Conservation (phyloP, 2,113 vertebrate genomes). For the Amazona vittata region DNA sequence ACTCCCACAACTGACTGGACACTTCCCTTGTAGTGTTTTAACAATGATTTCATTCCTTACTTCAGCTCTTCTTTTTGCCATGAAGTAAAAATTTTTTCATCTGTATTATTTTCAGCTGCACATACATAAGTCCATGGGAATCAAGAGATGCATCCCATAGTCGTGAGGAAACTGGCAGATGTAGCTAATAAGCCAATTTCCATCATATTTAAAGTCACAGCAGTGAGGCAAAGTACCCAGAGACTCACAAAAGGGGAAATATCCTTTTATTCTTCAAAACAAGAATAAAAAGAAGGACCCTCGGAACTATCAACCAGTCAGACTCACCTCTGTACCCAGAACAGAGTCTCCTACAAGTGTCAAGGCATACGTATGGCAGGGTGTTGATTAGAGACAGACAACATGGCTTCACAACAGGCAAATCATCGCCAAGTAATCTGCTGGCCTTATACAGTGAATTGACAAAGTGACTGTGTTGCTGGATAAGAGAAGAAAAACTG, state of each 20-base stretch:
- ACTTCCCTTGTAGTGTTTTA: not conserved
- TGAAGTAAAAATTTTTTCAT: not conserved
- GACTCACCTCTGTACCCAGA: not conserved
- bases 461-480: not conserved
- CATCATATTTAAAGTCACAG: not conserved
- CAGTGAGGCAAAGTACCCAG: not conserved
- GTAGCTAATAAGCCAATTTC: not conserved
- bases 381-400: not conserved
- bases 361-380: not conserved
- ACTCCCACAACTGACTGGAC: not conserved
- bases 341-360: not conserved
- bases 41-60: not conserved
- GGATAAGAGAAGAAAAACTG: not conserved
- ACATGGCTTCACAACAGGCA: fast-evolving
- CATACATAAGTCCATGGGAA: not conserved
- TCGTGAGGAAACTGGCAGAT: not conserved
- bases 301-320: not conserved
- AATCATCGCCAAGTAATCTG: not conserved
- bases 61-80: not conserved
- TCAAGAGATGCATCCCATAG: not conserved
- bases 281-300: not conserved
- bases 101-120: not conserved
- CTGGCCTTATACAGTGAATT: not conserved
- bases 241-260: not conserved
- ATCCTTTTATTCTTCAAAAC: not conserved